Evolutionary conservation across 2,113 vertebrate species (phyloP).

Genomic region (Oryzias javanicus): DNA sequence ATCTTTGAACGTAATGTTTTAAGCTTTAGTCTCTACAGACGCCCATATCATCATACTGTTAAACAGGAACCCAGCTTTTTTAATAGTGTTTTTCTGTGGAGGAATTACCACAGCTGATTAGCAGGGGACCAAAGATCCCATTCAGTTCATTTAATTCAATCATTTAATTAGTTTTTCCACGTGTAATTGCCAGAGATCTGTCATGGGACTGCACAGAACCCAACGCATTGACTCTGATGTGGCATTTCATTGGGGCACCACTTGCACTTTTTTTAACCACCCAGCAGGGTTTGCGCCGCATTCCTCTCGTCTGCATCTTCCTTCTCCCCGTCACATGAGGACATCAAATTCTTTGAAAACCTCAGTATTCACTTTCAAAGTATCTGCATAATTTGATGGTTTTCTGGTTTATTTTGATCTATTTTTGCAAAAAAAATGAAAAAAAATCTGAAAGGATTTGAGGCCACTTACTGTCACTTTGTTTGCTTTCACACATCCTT

Average conservation of each 20-base stretch:
- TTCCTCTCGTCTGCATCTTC: background rate
- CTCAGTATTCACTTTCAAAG: too few relatives aligned
- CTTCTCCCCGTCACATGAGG: background rate
- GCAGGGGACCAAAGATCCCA: conserved; percentile 32
- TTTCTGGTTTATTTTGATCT: conserved; percentile 9
- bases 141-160: conserved; percentile 43
- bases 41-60: too few relatives aligned
- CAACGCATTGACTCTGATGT: conserved; percentile 26
- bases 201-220: conserved; percentile 19
- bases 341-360: too few relatives aligned
- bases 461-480: conserved; percentile 29
- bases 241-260: conserved; percentile 21
- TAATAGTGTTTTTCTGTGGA: conserved; percentile 9
- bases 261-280: conserved; percentile 1
- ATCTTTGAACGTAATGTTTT: background rate
- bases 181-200: conserved; percentile 40
- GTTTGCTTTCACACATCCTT: conserved; percentile 34
- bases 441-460: background rate
- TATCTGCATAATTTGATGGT: too few relatives aligned
- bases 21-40: too few relatives aligned
- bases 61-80: background rate
- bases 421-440: conserved; percentile 7
- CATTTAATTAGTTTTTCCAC: conserved; percentile 46
- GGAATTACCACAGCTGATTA: conserved; percentile 30
- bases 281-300: background rate